Percentiles rank a stretch among this genome's conserved stretches.
Evolutionary conservation across 2,797 vertebrate genomes (phyloP).

Genomic region (Acanthis flammea): DNA sequence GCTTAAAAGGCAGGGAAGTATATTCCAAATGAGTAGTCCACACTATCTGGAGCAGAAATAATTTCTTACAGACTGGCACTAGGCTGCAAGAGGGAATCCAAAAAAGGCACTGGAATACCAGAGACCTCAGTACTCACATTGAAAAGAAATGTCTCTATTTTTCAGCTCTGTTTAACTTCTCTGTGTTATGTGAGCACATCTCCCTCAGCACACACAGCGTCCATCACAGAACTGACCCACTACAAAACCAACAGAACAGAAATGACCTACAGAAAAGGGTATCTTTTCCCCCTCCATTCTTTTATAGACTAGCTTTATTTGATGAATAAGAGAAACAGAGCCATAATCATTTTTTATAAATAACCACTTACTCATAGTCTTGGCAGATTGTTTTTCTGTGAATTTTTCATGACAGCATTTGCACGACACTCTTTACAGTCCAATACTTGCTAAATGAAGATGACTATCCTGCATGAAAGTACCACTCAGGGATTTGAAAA

Average conservation of each 20-base stretch:
- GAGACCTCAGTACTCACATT: neutral
- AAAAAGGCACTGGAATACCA: neutral
- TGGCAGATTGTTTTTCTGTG: neutral
- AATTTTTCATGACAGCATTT: neutral
- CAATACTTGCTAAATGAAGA: neutral
- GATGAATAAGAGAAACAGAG: neutral
- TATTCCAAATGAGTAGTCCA: constrained; percentile 25
- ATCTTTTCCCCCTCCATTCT: neutral
- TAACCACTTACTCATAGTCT: neutral
- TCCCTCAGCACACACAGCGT: neutral
- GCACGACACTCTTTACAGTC: neutral
- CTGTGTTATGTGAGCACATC: neutral
- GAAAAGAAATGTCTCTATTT: neutral
- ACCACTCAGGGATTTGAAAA: neutral
- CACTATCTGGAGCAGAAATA: constrained; percentile 13
- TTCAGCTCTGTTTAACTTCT: neutral
- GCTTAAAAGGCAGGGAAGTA: neutral
- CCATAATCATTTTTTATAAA: neutral
- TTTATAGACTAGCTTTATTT: neutral
- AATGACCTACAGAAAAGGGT: neutral
- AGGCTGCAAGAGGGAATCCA: neutral
- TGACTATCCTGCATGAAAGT: neutral
- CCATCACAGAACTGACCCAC: neutral
- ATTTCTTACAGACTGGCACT: neutral
- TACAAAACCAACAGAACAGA: neutral